Percentiles rank a stretch among this genome's conserved stretches.
Conservation (phyloP, 2,888 invertebrate species). For the Diaperis boleti region DNA sequence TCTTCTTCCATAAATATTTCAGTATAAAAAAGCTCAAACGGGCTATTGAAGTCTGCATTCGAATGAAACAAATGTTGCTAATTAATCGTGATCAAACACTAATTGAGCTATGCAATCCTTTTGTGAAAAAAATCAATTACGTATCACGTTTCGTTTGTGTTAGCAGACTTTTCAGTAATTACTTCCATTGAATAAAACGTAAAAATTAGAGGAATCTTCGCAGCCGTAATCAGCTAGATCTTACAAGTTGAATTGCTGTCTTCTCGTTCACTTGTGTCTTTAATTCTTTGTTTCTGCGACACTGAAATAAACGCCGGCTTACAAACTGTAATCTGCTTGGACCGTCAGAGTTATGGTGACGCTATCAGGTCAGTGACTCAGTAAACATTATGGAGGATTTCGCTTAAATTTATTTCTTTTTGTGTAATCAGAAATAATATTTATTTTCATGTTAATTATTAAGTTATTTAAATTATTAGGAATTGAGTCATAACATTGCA, state of each 20-base stretch:
- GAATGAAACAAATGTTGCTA: conserved; percentile 4
- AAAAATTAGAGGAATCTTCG: conserved; percentile 3
- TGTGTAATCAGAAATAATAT: too few relatives aligned
- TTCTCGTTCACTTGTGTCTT: background rate
- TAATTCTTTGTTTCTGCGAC: background rate
- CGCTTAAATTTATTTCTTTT: background rate
- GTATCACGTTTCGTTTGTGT: background rate
- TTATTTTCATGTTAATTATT: too few relatives aligned
- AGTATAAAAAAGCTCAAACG: too few relatives aligned
- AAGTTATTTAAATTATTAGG: too few relatives aligned
- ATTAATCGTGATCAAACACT: conserved; percentile 7
- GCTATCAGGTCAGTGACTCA: conserved; percentile 19
- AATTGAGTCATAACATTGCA: too few relatives aligned
- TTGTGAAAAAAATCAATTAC: conserved; percentile 3
- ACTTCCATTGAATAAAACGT: conserved; percentile 17
- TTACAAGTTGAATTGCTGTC: background rate
- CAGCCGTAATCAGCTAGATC: background rate
- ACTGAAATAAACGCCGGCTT: conserved; percentile 3
- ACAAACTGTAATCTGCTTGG: conserved; percentile 11
- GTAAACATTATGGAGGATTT: conserved; percentile 4
- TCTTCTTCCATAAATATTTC: background rate
- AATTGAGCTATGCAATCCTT: conserved; percentile 4
- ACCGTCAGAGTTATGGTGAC: conserved; percentile 3
- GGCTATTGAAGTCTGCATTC: background rate
- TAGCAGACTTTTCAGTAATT: background rate